Conservation (phyloP, 2,797 vertebrate genomes). For the Myioborus miniatus region DNA sequence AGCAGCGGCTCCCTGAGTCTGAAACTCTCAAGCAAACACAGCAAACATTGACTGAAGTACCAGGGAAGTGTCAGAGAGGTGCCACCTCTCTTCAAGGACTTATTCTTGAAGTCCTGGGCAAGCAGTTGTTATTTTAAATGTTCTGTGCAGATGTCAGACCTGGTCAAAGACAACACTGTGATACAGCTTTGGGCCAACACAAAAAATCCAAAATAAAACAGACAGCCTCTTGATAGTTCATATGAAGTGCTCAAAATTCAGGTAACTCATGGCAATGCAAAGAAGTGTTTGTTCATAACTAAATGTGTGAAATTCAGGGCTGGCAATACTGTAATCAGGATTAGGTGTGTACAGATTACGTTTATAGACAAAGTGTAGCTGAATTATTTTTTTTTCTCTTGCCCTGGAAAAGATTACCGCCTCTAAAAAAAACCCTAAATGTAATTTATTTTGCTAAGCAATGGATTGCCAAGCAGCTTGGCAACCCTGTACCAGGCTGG, state of each 20-base stretch:
- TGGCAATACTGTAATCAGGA: fast-evolving
- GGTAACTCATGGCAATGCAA: background rate
- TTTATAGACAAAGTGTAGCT: background rate
- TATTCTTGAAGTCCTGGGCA: background rate
- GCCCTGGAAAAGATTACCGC: background rate
- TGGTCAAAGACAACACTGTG: background rate
- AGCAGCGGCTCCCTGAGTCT: background rate
- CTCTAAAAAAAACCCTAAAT: background rate
- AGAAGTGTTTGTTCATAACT: background rate
- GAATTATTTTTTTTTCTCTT: background rate
- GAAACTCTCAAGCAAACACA: background rate
- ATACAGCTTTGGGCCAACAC: background rate
- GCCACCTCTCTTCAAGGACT: background rate
- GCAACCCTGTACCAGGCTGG: constrained; percentile 10
- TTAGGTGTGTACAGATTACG: background rate
- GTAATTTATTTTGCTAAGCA: background rate
- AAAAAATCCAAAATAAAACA: background rate
- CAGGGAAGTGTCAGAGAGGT: background rate
- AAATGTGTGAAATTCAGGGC: background rate
- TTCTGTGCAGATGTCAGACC: background rate
- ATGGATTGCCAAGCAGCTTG: background rate
- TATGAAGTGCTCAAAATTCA: background rate
- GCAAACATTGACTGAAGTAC: background rate
- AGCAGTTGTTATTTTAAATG: background rate
- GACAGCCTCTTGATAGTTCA: background rate